Base-by-base conservation (phyloP, 2,797 vertebrate species). In the Sebastes steindachneri region DNA sequence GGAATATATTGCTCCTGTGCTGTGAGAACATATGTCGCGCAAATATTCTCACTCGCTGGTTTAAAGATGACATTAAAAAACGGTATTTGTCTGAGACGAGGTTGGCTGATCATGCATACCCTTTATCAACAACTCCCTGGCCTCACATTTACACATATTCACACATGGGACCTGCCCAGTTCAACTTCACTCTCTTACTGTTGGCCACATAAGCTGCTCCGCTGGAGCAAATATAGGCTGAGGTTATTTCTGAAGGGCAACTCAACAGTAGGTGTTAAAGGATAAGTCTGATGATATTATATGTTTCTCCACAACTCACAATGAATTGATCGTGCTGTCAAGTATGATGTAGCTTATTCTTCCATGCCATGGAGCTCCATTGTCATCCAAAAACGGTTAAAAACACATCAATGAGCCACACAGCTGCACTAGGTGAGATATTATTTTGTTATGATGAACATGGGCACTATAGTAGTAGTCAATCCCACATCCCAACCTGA, bases 1-100 rank as follows among this genome's bases (percentile, higher is more conserved):
- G 73, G 86, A 88, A 85, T 81, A 83, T 83, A 29, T 86, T 53
- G 79, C 79, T 68, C 77, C 84, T 86, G 79, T 82, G 85, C 69
- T 80, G 74, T 84, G 85, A 78, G 82, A 91, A 89, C 80, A 74
- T 76, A 57, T 53, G 57, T 33, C 37, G 19, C 8, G 5, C 19
- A 68, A 64, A 82, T 81, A 84, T 60, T 74, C 68, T 33, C 23
- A n/a, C 70, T 41, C 1, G 7, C 65, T 33, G 15, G 68, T 76
- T 79, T 64, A 62, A 87, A 79, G 74, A 75, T 60, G 9, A 72
- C 14, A 19, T 53, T 17, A 58, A 68, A 75, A 74, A 75, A 45
- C 17, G 3, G 4, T 57, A 41, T 74, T 72, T 80, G 54, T 79
- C 29, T 37, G 64, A 74, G 64, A 77, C 69, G 29, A 25, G 62